phyloP scores from a whole-genome alignment of 2,113 vertebrate genomes.

The Lucifuga dentata region DNA sequence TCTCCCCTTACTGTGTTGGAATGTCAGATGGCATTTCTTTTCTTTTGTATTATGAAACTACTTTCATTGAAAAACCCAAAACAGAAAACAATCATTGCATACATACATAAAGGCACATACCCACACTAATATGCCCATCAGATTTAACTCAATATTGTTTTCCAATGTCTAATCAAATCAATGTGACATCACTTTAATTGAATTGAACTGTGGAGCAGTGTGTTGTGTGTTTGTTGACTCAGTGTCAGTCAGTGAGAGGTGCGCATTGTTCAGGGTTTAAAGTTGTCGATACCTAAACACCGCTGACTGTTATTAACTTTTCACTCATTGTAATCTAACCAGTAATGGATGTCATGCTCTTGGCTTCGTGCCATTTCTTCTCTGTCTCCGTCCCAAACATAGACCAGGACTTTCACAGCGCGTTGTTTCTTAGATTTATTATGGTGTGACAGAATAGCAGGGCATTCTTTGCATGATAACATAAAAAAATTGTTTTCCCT shows the following conservation, averaged over 20 bases:
- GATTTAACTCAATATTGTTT: slow-evolving; percentile 61
- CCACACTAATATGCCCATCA: slow-evolving; percentile 29
- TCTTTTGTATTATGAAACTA: slow-evolving; percentile 5
- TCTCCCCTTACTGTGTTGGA: not conserved
- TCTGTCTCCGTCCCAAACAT: slow-evolving; percentile 8
- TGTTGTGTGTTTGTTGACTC: slow-evolving; percentile 59
- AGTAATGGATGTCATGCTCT: slow-evolving; percentile 70
- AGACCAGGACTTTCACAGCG: not conserved
- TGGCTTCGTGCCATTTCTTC: slow-evolving; percentile 35
- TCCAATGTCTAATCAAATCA: slow-evolving; percentile 66
- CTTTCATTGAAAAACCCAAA: slow-evolving; percentile 12
- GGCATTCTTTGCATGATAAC: slow-evolving; percentile 49
- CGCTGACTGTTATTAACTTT: slow-evolving; percentile 40
- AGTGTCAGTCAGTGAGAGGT: slow-evolving; percentile 38
- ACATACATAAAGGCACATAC: slow-evolving; percentile 47
- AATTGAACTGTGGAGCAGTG: slow-evolving; percentile 49
- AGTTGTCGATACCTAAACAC: slow-evolving; percentile 50
- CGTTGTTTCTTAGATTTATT: slow-evolving; percentile 21
- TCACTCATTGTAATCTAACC: slow-evolving; percentile 42
- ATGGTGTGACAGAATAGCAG: slow-evolving; percentile 6
- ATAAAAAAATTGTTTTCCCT: slow-evolving; percentile 52
- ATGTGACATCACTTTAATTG: slow-evolving; percentile 64
- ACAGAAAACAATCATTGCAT: slow-evolving; percentile 14
- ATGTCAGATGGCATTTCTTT: too few species aligned
- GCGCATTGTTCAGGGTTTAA: slow-evolving; percentile 55